Evolutionary conservation across 2,888 invertebrate genomes (phyloP).

Genomic region (Melanostoma scalare): DNA sequence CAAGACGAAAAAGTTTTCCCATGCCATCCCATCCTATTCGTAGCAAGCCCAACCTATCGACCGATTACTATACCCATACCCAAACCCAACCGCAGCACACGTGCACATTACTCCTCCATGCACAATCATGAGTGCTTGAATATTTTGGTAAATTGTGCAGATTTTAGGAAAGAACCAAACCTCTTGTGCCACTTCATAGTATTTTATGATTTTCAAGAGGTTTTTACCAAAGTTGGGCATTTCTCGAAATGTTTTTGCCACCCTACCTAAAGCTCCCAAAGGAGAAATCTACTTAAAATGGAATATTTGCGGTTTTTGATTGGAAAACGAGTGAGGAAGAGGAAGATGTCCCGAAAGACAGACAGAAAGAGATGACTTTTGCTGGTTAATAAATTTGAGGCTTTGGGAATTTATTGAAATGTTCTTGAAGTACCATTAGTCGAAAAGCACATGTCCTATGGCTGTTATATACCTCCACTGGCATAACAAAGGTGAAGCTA

Average conservation of each 20-base stretch:
- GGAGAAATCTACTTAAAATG: background rate
- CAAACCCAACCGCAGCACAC: background rate
- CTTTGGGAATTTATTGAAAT: conserved; percentile 62
- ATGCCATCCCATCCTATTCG: background rate
- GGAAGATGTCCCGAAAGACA: background rate
- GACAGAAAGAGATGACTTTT: background rate
- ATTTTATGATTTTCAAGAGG: conserved; percentile 30
- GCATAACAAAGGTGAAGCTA: background rate
- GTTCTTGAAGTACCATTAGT: conserved; percentile 38
- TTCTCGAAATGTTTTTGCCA: background rate
- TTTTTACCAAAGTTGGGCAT: conserved; percentile 1
- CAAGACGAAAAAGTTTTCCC: conserved; percentile 1
- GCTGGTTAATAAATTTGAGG: conserved; percentile 58
- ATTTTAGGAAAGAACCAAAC: conserved; percentile 2
- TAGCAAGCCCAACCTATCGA: conserved; percentile 14
- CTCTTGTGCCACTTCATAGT: background rate
- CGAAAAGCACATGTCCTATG: conserved; percentile 19
- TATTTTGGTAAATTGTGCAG: conserved; percentile 30
- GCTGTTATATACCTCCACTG: conserved; percentile 6
- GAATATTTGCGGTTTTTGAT: conserved; percentile 28
- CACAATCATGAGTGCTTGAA: conserved; percentile 22
- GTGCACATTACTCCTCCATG: background rate
- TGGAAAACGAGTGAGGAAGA: background rate
- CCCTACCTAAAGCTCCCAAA: background rate
- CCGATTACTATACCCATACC: background rate